These are phyloP conservation scores for Myzus persicae DNA, from an alignment of 1,140 invertebrate genomes.

Conservation along the genomic window DNA sequence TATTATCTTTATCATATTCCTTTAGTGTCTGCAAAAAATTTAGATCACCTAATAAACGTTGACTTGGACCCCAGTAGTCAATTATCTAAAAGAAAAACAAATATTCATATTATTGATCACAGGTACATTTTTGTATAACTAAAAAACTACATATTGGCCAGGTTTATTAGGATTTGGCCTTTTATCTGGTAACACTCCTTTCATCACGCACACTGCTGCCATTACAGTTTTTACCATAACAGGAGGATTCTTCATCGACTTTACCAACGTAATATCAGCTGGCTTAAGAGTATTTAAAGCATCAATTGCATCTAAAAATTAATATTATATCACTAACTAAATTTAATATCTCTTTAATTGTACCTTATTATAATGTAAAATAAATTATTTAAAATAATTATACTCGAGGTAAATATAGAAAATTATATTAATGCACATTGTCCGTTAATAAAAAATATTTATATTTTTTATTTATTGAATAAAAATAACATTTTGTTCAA, in stretches of 20 bases:
- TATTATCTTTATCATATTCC: slow-evolving; percentile 93
- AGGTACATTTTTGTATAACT: not conserved
- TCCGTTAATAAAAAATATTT: too few species aligned
- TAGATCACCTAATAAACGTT: slow-evolving; percentile 88
- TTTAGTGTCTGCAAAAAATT: slow-evolving; percentile 82
- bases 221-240: slow-evolving; percentile 90
- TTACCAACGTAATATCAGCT: slow-evolving; percentile 94
- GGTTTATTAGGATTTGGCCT: slow-evolving; percentile 78
- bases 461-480: too few species aligned
- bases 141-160: slow-evolving; percentile 73
- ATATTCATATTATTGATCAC: not conserved
- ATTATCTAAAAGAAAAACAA: slow-evolving; percentile 64
- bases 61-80: slow-evolving; percentile 93
- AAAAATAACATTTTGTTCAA: too few species aligned
- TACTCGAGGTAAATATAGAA: too few species aligned
- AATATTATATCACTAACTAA: not conserved
- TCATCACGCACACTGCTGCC: slow-evolving; percentile 95
- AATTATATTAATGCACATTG: too few species aligned
- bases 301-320: slow-evolving; percentile 66
- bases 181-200: slow-evolving; percentile 81
- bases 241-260: slow-evolving; percentile 98
- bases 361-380: too few species aligned
- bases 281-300: slow-evolving; percentile 94
- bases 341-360: not conserved
- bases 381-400: too few species aligned